A percentile compares a stretch with the other conserved stretches of the same genome.
phyloP scores from a whole-genome alignment of 2,888 invertebrate genomes.

The Orthonevra nobilis region DNA sequence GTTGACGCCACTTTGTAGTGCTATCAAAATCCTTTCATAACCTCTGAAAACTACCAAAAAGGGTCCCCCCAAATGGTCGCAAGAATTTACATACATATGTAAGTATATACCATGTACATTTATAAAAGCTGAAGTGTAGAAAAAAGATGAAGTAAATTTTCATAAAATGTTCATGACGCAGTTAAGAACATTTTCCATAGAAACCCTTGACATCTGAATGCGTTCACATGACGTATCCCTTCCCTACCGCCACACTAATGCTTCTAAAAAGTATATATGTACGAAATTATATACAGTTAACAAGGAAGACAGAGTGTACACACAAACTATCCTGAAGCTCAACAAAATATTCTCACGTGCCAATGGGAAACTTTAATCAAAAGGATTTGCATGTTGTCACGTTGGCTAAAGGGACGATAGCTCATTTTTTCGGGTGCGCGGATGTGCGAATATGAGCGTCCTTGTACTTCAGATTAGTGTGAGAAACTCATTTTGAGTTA shows the following conservation, averaged over 20 bases:
- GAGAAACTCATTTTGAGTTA: conserved; percentile 60
- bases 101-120: conserved; percentile 10
- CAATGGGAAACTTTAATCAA: conserved; percentile 68
- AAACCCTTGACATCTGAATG: conserved; percentile 70
- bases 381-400: conserved; percentile 71
- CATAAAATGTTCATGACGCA: conserved; percentile 66
- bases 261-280: not conserved
- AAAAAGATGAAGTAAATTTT: conserved; percentile 60
- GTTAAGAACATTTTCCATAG: conserved; percentile 61
- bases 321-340: conserved; percentile 65
- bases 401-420: conserved; percentile 61
- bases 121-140: conserved; percentile 1
- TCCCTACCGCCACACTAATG: conserved; percentile 15
- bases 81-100: conserved; percentile 23
- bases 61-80: not conserved
- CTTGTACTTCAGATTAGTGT: conserved; percentile 62
- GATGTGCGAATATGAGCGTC: conserved; percentile 40
- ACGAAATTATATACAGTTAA: not conserved
- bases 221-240: conserved; percentile 67
- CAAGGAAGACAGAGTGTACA: conserved; percentile 33
- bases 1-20: conserved; percentile 46
- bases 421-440: conserved; percentile 24
- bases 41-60: conserved; percentile 31
- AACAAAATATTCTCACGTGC: conserved; percentile 67
- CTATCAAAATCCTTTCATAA: conserved; percentile 54